Base-by-base conservation (phyloP, 2,797 vertebrate species). In the Pogonophryne albipinna region DNA sequence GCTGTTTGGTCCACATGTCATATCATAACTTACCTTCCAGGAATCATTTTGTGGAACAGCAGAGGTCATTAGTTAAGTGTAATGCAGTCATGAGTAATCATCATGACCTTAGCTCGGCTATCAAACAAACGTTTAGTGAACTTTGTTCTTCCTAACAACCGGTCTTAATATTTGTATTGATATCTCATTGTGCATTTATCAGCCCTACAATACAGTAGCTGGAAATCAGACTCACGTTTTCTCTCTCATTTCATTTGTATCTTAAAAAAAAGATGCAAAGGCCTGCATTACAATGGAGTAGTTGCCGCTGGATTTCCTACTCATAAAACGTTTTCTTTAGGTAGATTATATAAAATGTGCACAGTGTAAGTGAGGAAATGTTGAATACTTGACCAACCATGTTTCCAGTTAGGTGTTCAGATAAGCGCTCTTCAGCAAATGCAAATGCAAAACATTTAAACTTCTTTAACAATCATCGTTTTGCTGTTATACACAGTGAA, bases 71-170 rank as follows among this genome's bases (percentile, higher is more conserved):
- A n/a, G 13, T 3, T 31, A 19, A 50, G n/a, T 19, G n/a, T 14
- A 11, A 10, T 31, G 76, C 52, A 15, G 57, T 46, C 50, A 1
- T 9, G 20, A 64, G 2, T 6, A 27, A 7, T 2, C 31, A 31
- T 8, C 7, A 2, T 52, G 34, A 66, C 31, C 61, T 65, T 69
- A 46, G 20, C 41, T 60, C 56, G 11, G 15, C 47, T 27, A 34
- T 42, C 31, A 0, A 66, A 31, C 4, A 23, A 3, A 27, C 14
- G 11, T 62, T 51, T 3, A 52, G 51, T 66, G 46, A 70, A 8
- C 41, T 71, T 80, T 74, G 38, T 52, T 44, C 44, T n/a, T 41
- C 15, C 3, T 6, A 19, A 52, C 27, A 59, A 49, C 17, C 9
- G 20, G 15, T 14, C 16, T 31, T 4, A 0, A 2, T 57, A 41